A percentile compares a stretch with the other conserved stretches of the same genome.
Conservation (phyloP, 1,140 invertebrate species). For the Achatina immaculata region DNA sequence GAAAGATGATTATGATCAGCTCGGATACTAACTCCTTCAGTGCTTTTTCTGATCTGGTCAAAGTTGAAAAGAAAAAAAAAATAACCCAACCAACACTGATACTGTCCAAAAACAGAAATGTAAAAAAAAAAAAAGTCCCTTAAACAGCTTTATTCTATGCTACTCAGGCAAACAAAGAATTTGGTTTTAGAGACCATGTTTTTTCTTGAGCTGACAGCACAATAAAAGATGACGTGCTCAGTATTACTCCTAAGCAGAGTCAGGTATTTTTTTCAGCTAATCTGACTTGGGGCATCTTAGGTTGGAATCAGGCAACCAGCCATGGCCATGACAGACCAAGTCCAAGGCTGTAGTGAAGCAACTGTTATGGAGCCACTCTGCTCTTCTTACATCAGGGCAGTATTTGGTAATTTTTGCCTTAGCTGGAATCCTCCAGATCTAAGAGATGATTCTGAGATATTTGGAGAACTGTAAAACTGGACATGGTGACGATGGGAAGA, state of each 20-base stretch:
- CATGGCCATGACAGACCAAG: no score
- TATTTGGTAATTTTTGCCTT: no score
- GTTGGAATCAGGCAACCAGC: no score
- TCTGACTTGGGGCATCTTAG: no score
- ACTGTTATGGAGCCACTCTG: no score
- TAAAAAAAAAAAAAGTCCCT: not conserved
- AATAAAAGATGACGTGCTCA: not conserved
- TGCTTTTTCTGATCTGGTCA: slow-evolving; percentile 24
- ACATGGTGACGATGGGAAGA: no score
- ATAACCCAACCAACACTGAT: not conserved
- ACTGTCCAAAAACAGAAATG: not conserved
- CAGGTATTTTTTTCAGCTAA: no score
- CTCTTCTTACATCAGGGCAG: no score
- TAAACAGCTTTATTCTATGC: not conserved
- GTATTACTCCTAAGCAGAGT: not conserved
- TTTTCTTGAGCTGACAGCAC: not conserved
- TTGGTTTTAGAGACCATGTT: not conserved
- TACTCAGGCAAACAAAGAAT: not conserved
- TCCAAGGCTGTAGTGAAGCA: no score
- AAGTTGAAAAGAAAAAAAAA: slow-evolving; percentile 16
- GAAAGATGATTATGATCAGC: slow-evolving; percentile 25
- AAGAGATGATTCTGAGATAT: no score
- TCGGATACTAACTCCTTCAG: slow-evolving; percentile 22
- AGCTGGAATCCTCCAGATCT: no score
- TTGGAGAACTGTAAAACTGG: no score